These are phyloP conservation scores for Tachyglossus aculeatus DNA, from an alignment of 2,797 vertebrate species.

Conservation along the genomic window DNA sequence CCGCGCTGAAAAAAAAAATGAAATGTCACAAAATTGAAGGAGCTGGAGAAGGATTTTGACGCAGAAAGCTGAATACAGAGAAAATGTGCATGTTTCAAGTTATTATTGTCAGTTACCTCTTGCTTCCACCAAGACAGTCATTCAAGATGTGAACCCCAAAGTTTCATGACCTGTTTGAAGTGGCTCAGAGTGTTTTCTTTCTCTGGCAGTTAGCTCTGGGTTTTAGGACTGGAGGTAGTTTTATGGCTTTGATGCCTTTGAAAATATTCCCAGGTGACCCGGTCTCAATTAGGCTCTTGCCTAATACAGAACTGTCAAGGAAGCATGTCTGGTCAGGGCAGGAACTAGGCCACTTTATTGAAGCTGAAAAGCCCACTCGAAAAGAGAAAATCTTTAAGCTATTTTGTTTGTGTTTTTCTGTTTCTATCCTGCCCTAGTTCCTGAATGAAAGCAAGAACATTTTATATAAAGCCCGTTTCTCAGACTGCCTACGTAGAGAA, in stretches of 20 bases:
- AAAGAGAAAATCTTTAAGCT: neutral
- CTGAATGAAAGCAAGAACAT: too few species aligned
- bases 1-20: neutral
- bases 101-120: too few species aligned
- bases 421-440: too few species aligned
- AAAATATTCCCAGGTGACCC: conserved; percentile 61
- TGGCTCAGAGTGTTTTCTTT: conserved; percentile 43
- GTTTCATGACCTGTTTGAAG: conserved; percentile 36
- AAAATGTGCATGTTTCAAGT: neutral
- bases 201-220: conserved; percentile 41
- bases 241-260: conserved; percentile 57
- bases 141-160: conserved; percentile 40
- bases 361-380: conserved; percentile 5
- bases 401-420: too few species aligned
- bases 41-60: neutral
- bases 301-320: conserved; percentile 32
- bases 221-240: conserved; percentile 58
- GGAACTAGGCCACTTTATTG: neutral
- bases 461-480: too few species aligned
- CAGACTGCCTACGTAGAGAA: too few species aligned
- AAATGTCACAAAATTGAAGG: neutral
- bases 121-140: neutral
- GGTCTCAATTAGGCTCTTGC: conserved; percentile 33
- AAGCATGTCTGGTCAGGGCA: conserved; percentile 22
- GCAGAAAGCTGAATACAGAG: neutral